Percentiles rank a stretch among this genome's conserved stretches.
Conservation (phyloP, 2,797 vertebrate species). For the Emydoidea blandingii region DNA sequence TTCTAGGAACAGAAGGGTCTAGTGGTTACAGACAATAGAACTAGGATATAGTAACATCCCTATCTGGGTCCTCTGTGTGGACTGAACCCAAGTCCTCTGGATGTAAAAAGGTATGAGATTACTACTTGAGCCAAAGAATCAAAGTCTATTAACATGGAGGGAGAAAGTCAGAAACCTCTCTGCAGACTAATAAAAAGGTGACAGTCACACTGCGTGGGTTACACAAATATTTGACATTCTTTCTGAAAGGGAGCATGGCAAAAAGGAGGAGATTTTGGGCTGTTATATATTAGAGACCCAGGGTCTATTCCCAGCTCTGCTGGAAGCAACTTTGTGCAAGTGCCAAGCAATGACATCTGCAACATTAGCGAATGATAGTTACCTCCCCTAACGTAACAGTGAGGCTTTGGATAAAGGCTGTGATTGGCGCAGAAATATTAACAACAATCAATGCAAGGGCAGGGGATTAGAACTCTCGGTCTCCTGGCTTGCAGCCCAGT, state of each 20-base stretch:
- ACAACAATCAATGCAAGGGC: neutral
- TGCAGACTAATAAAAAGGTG: neutral
- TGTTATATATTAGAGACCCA: neutral
- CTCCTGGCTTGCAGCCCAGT: neutral
- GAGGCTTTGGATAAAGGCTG: neutral
- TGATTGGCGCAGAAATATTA: neutral
- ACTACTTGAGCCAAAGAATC: neutral
- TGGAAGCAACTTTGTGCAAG: neutral
- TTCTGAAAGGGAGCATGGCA: neutral
- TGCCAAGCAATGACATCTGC: neutral
- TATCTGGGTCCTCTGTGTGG: neutral
- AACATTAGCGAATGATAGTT: neutral
- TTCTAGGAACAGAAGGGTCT: accelerated
- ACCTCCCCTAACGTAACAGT: neutral
- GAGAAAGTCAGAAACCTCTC: neutral
- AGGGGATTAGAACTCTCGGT: neutral
- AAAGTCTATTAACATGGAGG: neutral
- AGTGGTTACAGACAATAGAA: accelerated
- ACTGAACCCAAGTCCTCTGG: neutral
- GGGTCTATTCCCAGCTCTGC: neutral
- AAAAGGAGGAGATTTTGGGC: neutral
- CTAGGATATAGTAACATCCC: no score
- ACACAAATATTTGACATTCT: neutral
- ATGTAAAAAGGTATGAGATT: neutral
- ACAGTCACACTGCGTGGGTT: neutral